Evolutionary conservation across 2,113 vertebrate species (phyloP), one percentile per base, ranked within the genome.

Genomic region (Myodes glareolus): DNA sequence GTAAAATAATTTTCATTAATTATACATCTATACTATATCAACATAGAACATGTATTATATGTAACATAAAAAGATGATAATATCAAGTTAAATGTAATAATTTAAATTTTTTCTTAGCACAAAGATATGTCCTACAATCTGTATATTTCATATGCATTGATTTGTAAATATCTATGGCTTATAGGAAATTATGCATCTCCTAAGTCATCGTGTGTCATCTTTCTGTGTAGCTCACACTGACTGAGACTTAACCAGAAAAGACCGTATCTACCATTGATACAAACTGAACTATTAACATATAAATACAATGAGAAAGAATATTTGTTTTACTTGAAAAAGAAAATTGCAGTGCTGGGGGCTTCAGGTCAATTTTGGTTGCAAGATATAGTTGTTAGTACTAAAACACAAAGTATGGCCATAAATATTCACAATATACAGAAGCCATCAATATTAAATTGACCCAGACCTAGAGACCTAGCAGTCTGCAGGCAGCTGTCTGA

Each of bases 321-420:
- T 7, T 25, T 58, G 10, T 27, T 82, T 82, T 25, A n/a, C 27
- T n/a, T 61, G 52, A 58, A 61, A 39, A 45, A 42, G n/a, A 0
- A 70, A 36, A n/a, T 14, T 27, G 11, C 52, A 58, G 1, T 39
- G 6, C 19, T 55, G 17, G 17, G 19, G 9, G 9, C 4, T 55
- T 55, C 1, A 23, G 2, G 3, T 13, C 8, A n/a, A 2, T 25
- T 58, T 27, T 1, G 50, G 7, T 2, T 52, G 6, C 10, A 52
- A 11, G 21, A 50, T 80, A 36, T 52, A 80, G 1, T 82, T 55
- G 0, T 61, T 25, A 58, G 36, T 82, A n/a, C 36, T 61, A 14
- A 61, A 82, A 39, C 36, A 11, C 23, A 36, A 39, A 61, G 21
- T 27, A n/a, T n/a, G 3, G 3, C 55, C 36, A 50, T 50, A 50